Base-by-base conservation (phyloP, 1,140 invertebrate genomes). In the Zaprionus davidi region DNA sequence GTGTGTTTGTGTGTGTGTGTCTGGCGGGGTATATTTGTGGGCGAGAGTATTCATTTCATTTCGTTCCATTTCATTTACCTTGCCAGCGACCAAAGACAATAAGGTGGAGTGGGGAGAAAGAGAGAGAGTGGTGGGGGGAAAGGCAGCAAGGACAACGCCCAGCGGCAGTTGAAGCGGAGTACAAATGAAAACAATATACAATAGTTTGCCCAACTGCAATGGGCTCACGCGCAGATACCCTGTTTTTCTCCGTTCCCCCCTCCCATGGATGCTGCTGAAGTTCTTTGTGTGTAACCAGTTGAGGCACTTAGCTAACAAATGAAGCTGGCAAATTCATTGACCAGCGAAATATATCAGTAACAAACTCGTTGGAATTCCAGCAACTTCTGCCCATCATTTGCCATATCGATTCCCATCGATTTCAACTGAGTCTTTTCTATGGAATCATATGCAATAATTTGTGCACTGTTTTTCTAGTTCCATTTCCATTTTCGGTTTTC, bases 121-220 rank as follows among this genome's bases (percentile, higher is more conserved):
- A 31, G 7, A 7, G 31, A 31, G 7, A 9, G 7, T 2, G 2
- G n/a, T n/a, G n/a, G 28, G 58, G 15, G 60, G 20, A 53, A 6
- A 12, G 41, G 31, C 49, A 70, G 44, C 68, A 58, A 55, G 60
- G 36, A 63, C 34, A 71, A 41, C 6, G 26, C 34, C 73, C 44
- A 44, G 17, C 22, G 67, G 67, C 66, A 63, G 55, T 69, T 69
- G 11, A n/a, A 62, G 51, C 11, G 20, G 66, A 67, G 53, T 64
- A 31, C 22, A 24, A 59, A 60, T 6, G 12, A 34, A 66, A 44
- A 44, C 11, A 60, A 62, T 26, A 34, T 22, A 22, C 22, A 22
- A 22, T 36, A 12, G 28, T 36, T 38, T 31, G 28, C 26, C 22
- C 5, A 11, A 6, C 49, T 65, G 60, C 0, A n/a, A 46, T 46